A percentile compares a stretch with the other conserved stretches of the same genome.
Conservation (phyloP, 2,113 vertebrate species). For the Numenius arquata region DNA sequence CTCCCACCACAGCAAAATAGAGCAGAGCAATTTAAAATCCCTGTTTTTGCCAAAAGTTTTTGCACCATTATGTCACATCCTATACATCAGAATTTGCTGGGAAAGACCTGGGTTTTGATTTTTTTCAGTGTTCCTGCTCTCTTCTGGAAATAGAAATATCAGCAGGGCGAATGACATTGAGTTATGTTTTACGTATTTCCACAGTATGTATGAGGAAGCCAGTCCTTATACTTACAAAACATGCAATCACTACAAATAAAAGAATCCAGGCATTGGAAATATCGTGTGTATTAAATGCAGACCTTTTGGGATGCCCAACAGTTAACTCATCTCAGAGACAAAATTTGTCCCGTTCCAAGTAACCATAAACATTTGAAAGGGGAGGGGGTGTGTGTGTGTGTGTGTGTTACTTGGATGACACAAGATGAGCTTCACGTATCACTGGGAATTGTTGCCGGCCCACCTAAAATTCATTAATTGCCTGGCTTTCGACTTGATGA, state of each 20-base stretch:
- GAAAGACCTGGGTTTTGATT: background rate
- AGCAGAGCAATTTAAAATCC: slow-evolving; percentile 17
- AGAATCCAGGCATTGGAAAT: background rate
- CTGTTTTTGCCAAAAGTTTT: background rate
- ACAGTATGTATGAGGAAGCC: background rate
- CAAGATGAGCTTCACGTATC: background rate
- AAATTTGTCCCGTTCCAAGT: background rate
- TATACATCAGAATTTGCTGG: background rate
- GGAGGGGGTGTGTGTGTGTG: fast-evolving
- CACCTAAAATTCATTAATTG: background rate
- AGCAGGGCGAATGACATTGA: background rate
- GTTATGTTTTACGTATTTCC: background rate
- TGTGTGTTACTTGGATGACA: background rate
- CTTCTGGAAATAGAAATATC: background rate
- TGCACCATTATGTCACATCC: slow-evolving; percentile 28
- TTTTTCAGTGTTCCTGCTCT: background rate
- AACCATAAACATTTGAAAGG: fast-evolving
- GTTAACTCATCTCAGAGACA: background rate
- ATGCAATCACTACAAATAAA: background rate
- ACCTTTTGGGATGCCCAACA: background rate
- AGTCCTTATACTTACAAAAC: background rate
- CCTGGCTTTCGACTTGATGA: background rate
- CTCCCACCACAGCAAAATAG: background rate
- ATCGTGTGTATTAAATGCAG: background rate
- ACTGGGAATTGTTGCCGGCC: background rate